phyloP scores from a whole-genome alignment of 2,888 invertebrate species.

The Ormia ochracea region DNA sequence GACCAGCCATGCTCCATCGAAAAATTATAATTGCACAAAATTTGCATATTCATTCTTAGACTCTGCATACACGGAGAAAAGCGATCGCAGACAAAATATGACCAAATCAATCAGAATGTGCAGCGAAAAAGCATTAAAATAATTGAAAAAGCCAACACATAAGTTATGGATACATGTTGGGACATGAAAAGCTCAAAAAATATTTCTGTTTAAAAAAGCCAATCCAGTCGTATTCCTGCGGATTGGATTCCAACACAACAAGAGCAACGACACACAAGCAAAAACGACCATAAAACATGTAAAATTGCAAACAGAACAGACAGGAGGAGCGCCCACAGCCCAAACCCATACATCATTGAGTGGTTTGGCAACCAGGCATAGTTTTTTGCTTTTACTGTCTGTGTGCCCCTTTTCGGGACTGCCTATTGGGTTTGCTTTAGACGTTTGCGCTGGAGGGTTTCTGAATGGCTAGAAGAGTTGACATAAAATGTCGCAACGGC shows the following conservation, averaged over 20 bases:
- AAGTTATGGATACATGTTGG: conserved; percentile 6
- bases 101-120: conserved; percentile 33
- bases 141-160: conserved; percentile 58
- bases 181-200: background rate
- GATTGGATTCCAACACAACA: background rate
- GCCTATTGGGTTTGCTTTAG: background rate
- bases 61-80: background rate
- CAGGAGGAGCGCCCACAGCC: background rate
- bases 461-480: conserved; percentile 17
- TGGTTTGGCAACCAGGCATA: conserved; percentile 40
- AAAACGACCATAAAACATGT: background rate
- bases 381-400: background rate
- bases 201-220: background rate
- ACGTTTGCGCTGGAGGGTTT: background rate
- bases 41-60: conserved; percentile 33
- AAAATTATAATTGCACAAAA: conserved; percentile 16
- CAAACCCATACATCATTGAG: conserved; percentile 46
- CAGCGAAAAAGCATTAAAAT: conserved; percentile 57
- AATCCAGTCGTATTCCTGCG: background rate
- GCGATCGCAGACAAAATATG: background rate
- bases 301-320: background rate
- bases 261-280: background rate
- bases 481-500: conserved; percentile 38
- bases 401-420: background rate
- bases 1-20: background rate